Evolutionary conservation across 2,797 vertebrate species (phyloP), one percentile per base, ranked within the genome.

Genomic region (Thripadectes ignobilis): DNA sequence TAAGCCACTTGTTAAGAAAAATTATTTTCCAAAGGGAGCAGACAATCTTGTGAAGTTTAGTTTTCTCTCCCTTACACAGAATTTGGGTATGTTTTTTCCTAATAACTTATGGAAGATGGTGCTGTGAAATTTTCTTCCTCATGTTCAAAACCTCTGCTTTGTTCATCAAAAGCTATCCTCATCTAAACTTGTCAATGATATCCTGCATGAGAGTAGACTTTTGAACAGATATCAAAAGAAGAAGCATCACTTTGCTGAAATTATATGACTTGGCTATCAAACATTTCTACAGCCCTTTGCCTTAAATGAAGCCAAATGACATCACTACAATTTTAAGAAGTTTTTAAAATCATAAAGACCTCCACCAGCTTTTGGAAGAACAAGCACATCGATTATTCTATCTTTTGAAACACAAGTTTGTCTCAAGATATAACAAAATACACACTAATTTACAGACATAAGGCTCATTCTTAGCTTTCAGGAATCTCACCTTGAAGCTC

Each of bases 401-500:
- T 34, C 36, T 68, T 36, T 17, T 89, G 41, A 55, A 57, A 59
- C 20, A 49, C 12, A 51, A 2, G 4, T 49, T 46, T 57, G 74
- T n/a, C 45, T 48, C 71, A 73, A 74, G 6, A 65, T 58, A 27
- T 10, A 16, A 55, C 8, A 89, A 94, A 92, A 71, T 45, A 15
- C 41, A 65, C 24, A 74, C 22, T 81, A 26, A 68, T 59, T 86
- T 43, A 96, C 4, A 93, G 26, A 76, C 0, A 0, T 26, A 91
- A 51, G 7, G 69, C 46, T 82, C 45, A 66, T 67, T 83, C 91
- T 89, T 5, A 90, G 69, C 34, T 95, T 84, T 93, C 81, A 94
- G 91, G 88, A 93, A 77, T 32, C 46, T 73, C 21, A 13, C 7
- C 20, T 66, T 78, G 66, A 85, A 81, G 30, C 6, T 66, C 51